Percentiles rank a stretch among this genome's conserved stretches.
phyloP scores from a whole-genome alignment of 2,797 vertebrate species.

The Rhinichthys osculus region DNA sequence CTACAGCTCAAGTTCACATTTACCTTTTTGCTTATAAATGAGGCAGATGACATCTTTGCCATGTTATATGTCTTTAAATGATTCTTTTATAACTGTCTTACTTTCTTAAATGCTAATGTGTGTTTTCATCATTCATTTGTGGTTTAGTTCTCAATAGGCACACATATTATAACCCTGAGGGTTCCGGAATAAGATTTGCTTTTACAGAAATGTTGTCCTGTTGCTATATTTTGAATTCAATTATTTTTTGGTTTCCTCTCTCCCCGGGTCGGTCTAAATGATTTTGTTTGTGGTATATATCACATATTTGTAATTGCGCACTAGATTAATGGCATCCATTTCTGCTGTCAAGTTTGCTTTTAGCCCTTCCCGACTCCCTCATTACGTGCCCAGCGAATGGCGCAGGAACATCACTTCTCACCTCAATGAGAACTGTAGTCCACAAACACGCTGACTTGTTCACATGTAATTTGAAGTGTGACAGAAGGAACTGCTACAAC shows the following conservation, averaged over 20 bases:
- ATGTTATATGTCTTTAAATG: neutral
- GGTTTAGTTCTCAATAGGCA: slow-evolving; percentile 3
- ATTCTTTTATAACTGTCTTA: neutral
- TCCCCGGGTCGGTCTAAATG: slow-evolving; percentile 38
- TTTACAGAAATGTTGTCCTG: slow-evolving; percentile 28
- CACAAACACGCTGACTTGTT: slow-evolving; percentile 8
- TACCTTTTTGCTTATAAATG: neutral
- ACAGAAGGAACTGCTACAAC: neutral
- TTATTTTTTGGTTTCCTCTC: slow-evolving; percentile 40
- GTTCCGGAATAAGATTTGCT: slow-evolving; percentile 29
- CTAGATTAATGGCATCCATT: slow-evolving; percentile 46
- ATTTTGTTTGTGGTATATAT: slow-evolving; percentile 47
- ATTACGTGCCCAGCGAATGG: slow-evolving; percentile 31
- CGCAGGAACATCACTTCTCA: slow-evolving; percentile 21
- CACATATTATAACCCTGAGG: neutral
- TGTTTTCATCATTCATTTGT: slow-evolving; percentile 44
- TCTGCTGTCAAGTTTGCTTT: slow-evolving; percentile 40
- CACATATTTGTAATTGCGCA: slow-evolving; percentile 39
- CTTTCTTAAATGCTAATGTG: slow-evolving; percentile 17
- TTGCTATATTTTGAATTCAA: slow-evolving; percentile 31
- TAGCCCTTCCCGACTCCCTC: slow-evolving; percentile 37
- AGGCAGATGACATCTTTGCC: neutral
- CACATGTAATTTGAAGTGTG: slow-evolving; percentile 18
- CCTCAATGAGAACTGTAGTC: slow-evolving; percentile 10
- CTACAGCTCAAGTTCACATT: slow-evolving; percentile 4